Evolutionary conservation across 2,797 vertebrate genomes (phyloP).

Genomic region (Argentina silus): DNA sequence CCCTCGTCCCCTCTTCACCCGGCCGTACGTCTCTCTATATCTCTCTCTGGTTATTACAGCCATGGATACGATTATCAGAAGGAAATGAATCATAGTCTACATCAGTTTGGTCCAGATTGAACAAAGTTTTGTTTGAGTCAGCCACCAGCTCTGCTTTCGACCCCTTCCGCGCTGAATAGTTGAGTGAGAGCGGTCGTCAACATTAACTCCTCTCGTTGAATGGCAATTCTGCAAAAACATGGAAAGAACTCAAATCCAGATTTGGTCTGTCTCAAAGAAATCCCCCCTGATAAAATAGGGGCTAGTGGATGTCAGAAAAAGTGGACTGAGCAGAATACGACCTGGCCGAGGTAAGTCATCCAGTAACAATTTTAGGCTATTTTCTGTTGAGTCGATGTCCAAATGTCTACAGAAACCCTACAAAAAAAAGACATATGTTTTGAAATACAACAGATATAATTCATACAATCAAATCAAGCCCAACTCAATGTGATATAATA

Average conservation of each 20-base stretch:
- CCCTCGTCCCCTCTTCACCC: constrained; percentile 3
- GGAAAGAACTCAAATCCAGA: constrained; percentile 80
- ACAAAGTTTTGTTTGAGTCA: constrained; percentile 9
- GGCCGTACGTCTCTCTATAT: constrained; percentile 6
- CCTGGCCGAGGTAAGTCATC: constrained; percentile 84
- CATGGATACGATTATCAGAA: constrained; percentile 13
- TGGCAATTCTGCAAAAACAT: constrained; percentile 87
- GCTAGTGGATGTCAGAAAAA: constrained; percentile 73
- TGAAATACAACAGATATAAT: too few relatives aligned
- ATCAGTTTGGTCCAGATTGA: constrained; percentile 14
- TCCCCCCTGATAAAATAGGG: constrained; percentile 66
- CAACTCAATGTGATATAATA: too few relatives aligned
- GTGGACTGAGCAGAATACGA: constrained; percentile 72
- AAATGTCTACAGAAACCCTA: not conserved
- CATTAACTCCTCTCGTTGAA: constrained; percentile 72
- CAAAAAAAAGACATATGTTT: too few relatives aligned
- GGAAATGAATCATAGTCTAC: constrained; percentile 26
- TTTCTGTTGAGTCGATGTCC: not conserved
- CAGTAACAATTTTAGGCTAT: constrained; percentile 4
- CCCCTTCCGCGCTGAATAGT: constrained; percentile 26
- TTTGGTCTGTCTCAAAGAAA: constrained; percentile 76
- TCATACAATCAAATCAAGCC: too few relatives aligned
- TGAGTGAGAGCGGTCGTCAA: constrained; percentile 34
- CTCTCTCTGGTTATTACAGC: not conserved
- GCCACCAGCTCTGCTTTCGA: constrained; percentile 33